Evolutionary conservation across 2,113 vertebrate species (phyloP).

Genomic region (Aphelocoma coerulescens): DNA sequence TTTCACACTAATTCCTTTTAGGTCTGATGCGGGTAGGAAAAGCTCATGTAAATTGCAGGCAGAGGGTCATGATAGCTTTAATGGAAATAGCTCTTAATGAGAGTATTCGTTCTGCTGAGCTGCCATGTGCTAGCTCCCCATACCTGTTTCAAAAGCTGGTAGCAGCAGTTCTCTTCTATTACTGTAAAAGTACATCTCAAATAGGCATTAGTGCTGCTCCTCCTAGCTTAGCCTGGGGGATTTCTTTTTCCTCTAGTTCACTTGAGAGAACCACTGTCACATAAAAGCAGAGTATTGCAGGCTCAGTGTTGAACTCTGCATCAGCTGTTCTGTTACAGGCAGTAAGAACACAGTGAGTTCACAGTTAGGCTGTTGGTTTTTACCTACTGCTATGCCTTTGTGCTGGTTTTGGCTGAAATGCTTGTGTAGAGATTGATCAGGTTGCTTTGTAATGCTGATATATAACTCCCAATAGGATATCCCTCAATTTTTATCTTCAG

Average conservation of each 20-base stretch:
- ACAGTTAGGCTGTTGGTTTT: neutral
- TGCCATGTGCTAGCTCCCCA: neutral
- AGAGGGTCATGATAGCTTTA: constrained; percentile 42
- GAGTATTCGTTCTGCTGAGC: constrained; percentile 16
- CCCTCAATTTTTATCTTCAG: neutral
- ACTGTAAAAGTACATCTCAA: neutral
- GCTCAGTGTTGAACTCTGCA: neutral
- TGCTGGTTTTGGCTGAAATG: neutral
- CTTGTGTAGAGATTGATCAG: neutral
- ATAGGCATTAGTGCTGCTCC: neutral
- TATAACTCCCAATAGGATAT: neutral
- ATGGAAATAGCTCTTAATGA: constrained; percentile 50
- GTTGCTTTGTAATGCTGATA: neutral
- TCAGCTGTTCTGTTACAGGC: neutral
- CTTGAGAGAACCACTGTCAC: neutral
- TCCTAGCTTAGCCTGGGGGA: neutral
- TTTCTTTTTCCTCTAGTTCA: neutral
- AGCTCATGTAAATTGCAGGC: constrained; percentile 45
- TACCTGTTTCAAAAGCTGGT: constrained; percentile 26
- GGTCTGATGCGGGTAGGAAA: constrained; percentile 2
- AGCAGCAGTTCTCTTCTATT: neutral
- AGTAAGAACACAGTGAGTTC: neutral
- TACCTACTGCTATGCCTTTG: neutral
- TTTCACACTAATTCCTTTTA: constrained; percentile 41
- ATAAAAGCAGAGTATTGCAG: neutral